Evolutionary conservation across 2,888 invertebrate species (phyloP).

Genomic region (Xestia xanthographa): DNA sequence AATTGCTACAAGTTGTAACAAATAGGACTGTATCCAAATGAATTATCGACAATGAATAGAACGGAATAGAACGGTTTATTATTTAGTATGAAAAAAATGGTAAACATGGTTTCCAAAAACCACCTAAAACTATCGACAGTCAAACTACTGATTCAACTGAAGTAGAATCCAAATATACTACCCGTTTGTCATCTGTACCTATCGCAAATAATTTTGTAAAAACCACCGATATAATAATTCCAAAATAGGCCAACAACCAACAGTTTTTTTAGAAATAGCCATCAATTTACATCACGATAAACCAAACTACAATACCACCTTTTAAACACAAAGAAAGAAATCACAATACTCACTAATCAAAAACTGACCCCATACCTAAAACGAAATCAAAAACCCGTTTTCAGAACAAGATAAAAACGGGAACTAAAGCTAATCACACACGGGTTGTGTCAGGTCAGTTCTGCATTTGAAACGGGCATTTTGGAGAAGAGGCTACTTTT

Average conservation of each 20-base stretch:
- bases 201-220: neutral
- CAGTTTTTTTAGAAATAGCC: neutral
- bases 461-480: slow-evolving; percentile 75
- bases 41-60: slow-evolving; percentile 12
- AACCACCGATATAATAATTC: neutral
- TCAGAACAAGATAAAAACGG: slow-evolving; percentile 12
- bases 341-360: slow-evolving; percentile 42
- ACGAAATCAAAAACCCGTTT: slow-evolving; percentile 39
- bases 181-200: neutral
- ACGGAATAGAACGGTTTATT: neutral
- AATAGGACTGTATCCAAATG: slow-evolving; percentile 30
- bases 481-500: slow-evolving; percentile 82
- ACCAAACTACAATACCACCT: slow-evolving; percentile 8
- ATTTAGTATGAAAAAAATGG: neutral
- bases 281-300: neutral
- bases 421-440: slow-evolving; percentile 16
- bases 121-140: neutral
- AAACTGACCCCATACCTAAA: neutral
- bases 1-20: slow-evolving; percentile 32
- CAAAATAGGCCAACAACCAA: neutral
- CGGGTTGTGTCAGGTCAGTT: slow-evolving; percentile 80
- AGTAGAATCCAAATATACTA: neutral
- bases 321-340: slow-evolving; percentile 13
- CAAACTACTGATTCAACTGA: neutral
- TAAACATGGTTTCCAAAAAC: neutral